Evolutionary conservation across 2,888 invertebrate species (phyloP).

Genomic region (Seira sanloemensis): DNA sequence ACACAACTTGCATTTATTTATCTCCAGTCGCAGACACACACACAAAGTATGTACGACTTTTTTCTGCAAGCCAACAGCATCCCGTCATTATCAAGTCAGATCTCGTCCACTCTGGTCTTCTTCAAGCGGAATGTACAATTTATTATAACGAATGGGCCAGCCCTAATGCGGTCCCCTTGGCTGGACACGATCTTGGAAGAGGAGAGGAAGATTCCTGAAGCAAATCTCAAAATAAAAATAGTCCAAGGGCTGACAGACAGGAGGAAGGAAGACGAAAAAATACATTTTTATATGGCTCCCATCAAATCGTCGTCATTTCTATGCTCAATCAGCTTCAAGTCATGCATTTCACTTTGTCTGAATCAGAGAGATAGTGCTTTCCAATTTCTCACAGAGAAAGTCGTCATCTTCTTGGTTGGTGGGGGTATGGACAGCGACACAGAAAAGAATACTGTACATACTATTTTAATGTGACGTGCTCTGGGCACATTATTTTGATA

Average conservation of each 20-base stretch:
- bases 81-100: constrained; percentile 52
- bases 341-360: constrained; percentile 36
- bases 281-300: background rate
- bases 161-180: background rate
- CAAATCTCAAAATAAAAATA: background rate
- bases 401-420: background rate
- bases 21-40: background rate
- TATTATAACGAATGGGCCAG: background rate
- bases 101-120: constrained; percentile 28
- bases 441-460: background rate
- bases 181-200: background rate
- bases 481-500: constrained; percentile 9
- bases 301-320: constrained; percentile 36
- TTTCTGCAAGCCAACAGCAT: no score
- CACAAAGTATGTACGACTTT: background rate
- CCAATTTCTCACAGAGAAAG: background rate
- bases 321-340: constrained; percentile 55
- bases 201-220: background rate
- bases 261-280: background rate
- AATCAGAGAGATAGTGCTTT: background rate
- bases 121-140: constrained; percentile 35
- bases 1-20: background rate
- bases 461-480: constrained; percentile 1
- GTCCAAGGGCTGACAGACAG: background rate
- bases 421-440: background rate